A percentile compares a stretch with the other conserved stretches of the same genome.
Evolutionary conservation across 2,888 invertebrate genomes (phyloP).

Genomic region (Tachystola acroxantha): DNA sequence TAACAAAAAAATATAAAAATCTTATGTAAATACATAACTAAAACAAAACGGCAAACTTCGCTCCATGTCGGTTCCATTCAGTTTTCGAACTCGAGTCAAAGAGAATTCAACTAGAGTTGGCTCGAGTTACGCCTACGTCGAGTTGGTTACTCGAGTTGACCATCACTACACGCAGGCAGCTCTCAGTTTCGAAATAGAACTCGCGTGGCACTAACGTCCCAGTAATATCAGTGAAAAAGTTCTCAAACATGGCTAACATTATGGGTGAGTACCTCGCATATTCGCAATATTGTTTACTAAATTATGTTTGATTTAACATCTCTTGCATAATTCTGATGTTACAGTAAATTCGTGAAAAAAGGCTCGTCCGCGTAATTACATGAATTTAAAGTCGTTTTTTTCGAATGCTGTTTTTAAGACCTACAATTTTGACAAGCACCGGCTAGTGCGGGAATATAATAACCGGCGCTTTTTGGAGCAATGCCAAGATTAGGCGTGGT

Average conservation of each 20-base stretch:
- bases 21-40: too few relatives aligned
- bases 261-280: slow-evolving; percentile 51
- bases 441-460: slow-evolving; percentile 34
- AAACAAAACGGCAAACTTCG: too few relatives aligned
- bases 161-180: slow-evolving; percentile 13
- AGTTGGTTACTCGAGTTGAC: too few relatives aligned
- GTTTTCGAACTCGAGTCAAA: too few relatives aligned
- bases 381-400: slow-evolving; percentile 7
- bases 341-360: too few relatives aligned
- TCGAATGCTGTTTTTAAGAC: not conserved
- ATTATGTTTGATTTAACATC: not conserved
- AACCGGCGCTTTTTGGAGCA: slow-evolving; percentile 55
- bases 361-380: too few relatives aligned
- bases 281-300: slow-evolving; percentile 6
- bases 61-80: too few relatives aligned
- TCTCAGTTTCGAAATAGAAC: slow-evolving; percentile 49
- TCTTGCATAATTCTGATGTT: too few relatives aligned
- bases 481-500: slow-evolving; percentile 56
- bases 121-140: too few relatives aligned
- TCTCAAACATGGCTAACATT: slow-evolving; percentile 59
- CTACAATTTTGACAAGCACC: slow-evolving; percentile 29
- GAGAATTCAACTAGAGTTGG: too few relatives aligned
- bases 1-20: too few relatives aligned
- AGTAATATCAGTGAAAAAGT: slow-evolving; percentile 29
- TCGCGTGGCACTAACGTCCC: slow-evolving; percentile 36